Evolutionary conservation across 2,113 vertebrate genomes (phyloP), one percentile per base, ranked within the genome.

Genomic region (Pygoscelis adeliae): DNA sequence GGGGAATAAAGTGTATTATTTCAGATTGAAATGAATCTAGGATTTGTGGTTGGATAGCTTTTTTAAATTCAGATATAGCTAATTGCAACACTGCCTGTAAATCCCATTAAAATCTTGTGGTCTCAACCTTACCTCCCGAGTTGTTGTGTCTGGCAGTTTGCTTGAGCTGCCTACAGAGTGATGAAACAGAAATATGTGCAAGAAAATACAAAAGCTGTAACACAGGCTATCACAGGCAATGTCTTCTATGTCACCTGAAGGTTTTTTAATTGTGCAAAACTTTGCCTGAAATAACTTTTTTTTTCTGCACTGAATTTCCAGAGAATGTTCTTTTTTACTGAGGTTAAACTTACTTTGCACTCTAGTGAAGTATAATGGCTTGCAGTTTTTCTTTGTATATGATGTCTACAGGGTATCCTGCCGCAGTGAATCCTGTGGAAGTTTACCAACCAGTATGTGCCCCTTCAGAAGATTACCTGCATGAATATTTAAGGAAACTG

Each of bases 401-500:
- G 25, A 13, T 17, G 11, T 85, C 83, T 94, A 52, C 40, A 72
- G 62, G 40, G 69, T 87, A 53, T 69, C 66, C 22, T 73, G 53
- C 36, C 69, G 70, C 32, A 72, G 40, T 79, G 86, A 95, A 58
- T 89, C 62, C 49, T 77, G 40, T 79, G 42, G 79, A 94, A 89
- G 19, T 26, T 87, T 74, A 77, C 62, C 46, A 89, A 38, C n/a
- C 29, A 58, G 12, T n/a, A n/a, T 56, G 17, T 86, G 38, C 47
- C 52, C 91, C 88, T 87, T 90, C 90, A 90, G 70, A 90, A 96
- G 93, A 93, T 76, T 61, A 40, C n/a, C 42, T 85, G 71, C 50
- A 85, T 89, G 78, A 95, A 93, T 91, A 90, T 97, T 96, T 94
- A 80, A 93, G 94, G 58, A 87, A 97, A 91, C 22, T 89, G 65